A percentile compares a stretch with the other conserved stretches of the same genome.
These are phyloP conservation scores for Ennomos fuscantarius DNA, from an alignment of 2,888 invertebrate genomes.

Conservation along the genomic window DNA sequence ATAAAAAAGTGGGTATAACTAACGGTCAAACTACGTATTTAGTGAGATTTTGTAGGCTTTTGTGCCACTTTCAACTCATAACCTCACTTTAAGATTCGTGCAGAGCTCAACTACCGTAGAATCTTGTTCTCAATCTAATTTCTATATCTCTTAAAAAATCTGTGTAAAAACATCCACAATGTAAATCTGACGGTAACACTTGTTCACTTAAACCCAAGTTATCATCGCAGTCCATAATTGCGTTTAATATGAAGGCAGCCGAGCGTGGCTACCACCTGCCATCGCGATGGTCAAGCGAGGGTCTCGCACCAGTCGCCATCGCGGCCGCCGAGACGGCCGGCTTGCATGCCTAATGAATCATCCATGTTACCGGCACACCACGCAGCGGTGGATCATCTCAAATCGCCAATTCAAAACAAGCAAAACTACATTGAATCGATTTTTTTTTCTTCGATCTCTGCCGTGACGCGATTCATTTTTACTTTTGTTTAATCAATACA, in stretches of 20 bases:
- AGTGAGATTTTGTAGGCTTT: not conserved
- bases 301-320: conserved; percentile 73
- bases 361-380: conserved; percentile 25
- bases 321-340: conserved; percentile 56
- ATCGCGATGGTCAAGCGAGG: conserved; percentile 35
- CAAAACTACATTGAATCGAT: not conserved
- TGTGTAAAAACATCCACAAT: conserved; percentile 13
- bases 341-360: conserved; percentile 39
- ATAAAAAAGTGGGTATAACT: not conserved
- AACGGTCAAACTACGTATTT: conserved; percentile 16
- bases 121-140: conserved; percentile 20
- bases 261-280: conserved; percentile 35
- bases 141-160: conserved; percentile 16
- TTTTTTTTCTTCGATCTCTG: not conserved
- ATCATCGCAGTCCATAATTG: conserved; percentile 28
- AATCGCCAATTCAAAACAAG: conserved; percentile 1
- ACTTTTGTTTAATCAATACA: too few species aligned
- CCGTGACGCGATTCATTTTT: not conserved
- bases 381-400: not conserved
- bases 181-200: conserved; percentile 20
- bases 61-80: conserved; percentile 1
- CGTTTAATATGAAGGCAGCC: conserved; percentile 30
- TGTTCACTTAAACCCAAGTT: conserved; percentile 6
- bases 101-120: conserved; percentile 17
- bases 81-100: conserved; percentile 13